Base-by-base conservation (phyloP, 2,888 invertebrate species). In the Ditylenchus weischeri region DNA sequence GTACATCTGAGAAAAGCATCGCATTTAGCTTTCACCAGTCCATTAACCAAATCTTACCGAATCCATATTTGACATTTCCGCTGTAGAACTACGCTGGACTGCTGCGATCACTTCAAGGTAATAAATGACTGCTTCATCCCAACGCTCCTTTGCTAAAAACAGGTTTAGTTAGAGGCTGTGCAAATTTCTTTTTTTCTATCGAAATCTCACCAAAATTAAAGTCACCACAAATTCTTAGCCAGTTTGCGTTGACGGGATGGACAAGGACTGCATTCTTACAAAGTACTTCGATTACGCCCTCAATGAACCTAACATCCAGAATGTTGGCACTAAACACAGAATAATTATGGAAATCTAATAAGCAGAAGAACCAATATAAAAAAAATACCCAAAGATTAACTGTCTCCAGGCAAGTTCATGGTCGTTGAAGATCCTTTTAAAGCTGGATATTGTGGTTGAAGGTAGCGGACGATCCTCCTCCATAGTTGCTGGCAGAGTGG, bases 141-240 rank as follows among this genome's bases (percentile, higher is more conserved):
- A 68, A 21, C 18, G 7, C 18, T 68, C 68, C 23, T 36, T 48
- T 15, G 50, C 68, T 68, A 23, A 29, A 65, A 69, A 18, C 15
- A 66, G 23, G 23, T 0, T 10, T 60, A 18, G 18, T 38, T 29
- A 29, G 5, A 29, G 29, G 29, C 29, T 43, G n/a, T 54, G 2
- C 13, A 29, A 23, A 54, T 15, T 54, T 5, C 15, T 7, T 10
- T n/a, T 23, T 19, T 49, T 11, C 7, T 19, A 2, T 21, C 21
- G 43, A 64, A 62, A 18, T 35, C 49, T 49, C 57, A 70, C 70
- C 59, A 38, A 70, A 71, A 5, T 66, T 36, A 43, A 47, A 71
- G 51, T 71, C 71, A n/a, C 65, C 71, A 29, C 50, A 29, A 29
- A 59, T 64, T 11, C 69, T 47, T 43, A 71, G 47, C 70, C 70